Evolutionary conservation across 2,888 invertebrate species (phyloP), one percentile per base, ranked within the genome.

Genomic region (Drosophila borealis): DNA sequence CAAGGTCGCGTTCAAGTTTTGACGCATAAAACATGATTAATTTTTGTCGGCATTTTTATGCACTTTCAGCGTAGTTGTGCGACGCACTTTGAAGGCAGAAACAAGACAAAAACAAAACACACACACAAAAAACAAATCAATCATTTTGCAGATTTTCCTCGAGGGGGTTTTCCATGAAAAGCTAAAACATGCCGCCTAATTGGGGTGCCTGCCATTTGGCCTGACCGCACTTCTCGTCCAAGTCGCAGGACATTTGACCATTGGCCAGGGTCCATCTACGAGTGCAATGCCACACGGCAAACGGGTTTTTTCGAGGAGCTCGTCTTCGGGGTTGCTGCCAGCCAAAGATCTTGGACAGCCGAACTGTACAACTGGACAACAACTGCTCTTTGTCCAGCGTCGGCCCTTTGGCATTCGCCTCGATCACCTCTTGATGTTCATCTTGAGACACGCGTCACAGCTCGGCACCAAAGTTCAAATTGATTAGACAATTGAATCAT

Each of bases 141-240:
- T 83, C 83, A 83, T 80, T 78, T 74, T 56, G 42, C 41, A 53
- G 60, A 51, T 72, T 82, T 80, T 70, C 60, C 68, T 49, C n/a
- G 36, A 13, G 53, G 8, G 62, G 50, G 46, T 39, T 79, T 75
- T 68, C 42, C 50, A 29, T 29, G 37, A 19, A 66, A 80, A 81
- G 60, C 68, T 63, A 68, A 68, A 76, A 51, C 46, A 60, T 50
- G 57, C 65, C 60, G 57, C 70, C 83, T 83, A 84, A 84, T 84
- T 84, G 83, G 84, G 87, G 89, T 88, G 70, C 59, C 63, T 73
- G 86, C 33, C 88, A 83, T 83, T 88, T 83, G 78, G 51, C 81
- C 62, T 50, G 66, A 65, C 60, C 66, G 60, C 63, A 73, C 54
- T 64, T 68, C 53, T 48, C 49, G 54, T 65, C 59, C 49, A 57